Base-by-base conservation (phyloP, 1,140 invertebrate species). In the Copidosoma floridanum region DNA sequence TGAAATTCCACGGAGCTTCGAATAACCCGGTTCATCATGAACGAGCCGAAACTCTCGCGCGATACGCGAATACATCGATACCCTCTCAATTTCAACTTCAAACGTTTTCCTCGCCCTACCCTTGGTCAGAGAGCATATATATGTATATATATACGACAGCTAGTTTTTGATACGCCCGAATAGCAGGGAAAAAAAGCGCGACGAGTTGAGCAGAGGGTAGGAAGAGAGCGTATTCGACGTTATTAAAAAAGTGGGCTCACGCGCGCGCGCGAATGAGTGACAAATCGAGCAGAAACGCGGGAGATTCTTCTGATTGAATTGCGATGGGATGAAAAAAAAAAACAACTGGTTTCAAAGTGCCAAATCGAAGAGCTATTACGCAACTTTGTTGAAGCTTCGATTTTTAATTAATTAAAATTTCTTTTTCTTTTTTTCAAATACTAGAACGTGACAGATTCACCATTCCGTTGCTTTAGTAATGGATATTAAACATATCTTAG, bases 51-150 rank as follows among this genome's bases (percentile, higher is more conserved):
- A n/a, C n/a, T 48, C 46, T 3, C 12, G 5, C 37, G 14, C 14
- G 18, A 32, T 18, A 2, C n/a, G 32, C 14, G n/a, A 32, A 40
- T 27, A 32, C 41, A 57, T 57, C 46, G 35, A 57, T 50, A 38
- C 26, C 46, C 46, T 50, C 46, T 48, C 55, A 27, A 41, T 57
- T 57, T 57, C 46, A 57, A 57, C 46, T 50, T 50, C 35, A 57
- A 57, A 57, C 56, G 56, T 21, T 37, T 35, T 29, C 21, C 46
- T 16, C 35, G 6, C n/a, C n/a, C n/a, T 41, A 26, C 56, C 27
- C 10, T 24, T 32, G 18, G 10, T 26, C 11, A n/a, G 3, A 52
- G 50, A 10, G n/a, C 32, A n/a, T n/a, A n/a, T n/a, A n/a, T n/a
- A n/a, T n/a, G n/a, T n/a, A n/a, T n/a, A n/a, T n/a, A n/a, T n/a